These are phyloP conservation scores for Leptodactylus fuscus DNA, from an alignment of 2,113 vertebrate species.

Conservation along the genomic window DNA sequence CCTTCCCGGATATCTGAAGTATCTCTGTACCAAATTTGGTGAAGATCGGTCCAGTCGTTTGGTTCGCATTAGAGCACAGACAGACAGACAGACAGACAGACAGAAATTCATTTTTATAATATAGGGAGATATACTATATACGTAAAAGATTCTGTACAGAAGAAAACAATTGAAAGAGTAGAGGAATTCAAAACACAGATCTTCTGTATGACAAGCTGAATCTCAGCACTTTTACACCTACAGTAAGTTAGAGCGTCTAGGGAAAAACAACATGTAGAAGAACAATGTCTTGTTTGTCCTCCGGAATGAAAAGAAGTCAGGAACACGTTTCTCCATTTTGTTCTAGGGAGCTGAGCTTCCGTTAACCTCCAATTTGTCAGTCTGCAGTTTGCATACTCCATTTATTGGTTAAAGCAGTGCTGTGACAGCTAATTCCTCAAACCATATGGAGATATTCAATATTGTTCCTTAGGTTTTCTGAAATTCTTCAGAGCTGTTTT, in stretches of 20 bases:
- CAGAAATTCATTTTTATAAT: too few relatives aligned
- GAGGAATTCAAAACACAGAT: not conserved
- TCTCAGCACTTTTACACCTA: constrained; percentile 46
- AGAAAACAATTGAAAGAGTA: constrained; percentile 2
- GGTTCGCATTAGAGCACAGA: too few relatives aligned
- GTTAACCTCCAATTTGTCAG: constrained; percentile 56
- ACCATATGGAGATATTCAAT: constrained; percentile 60
- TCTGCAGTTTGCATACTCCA: constrained; percentile 55
- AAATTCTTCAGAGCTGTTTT: constrained; percentile 53
- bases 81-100: too few relatives aligned
- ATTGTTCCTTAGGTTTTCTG: constrained; percentile 50
- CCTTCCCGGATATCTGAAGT: too few relatives aligned
- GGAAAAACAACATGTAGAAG: constrained; percentile 17
- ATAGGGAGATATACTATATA: too few relatives aligned
- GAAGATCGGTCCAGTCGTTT: too few relatives aligned
- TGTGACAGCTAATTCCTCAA: constrained; percentile 58
- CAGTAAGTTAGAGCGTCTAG: constrained; percentile 16
- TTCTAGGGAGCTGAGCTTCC: constrained; percentile 49
- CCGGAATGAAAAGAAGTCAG: constrained; percentile 39
- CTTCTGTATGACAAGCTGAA: constrained; percentile 47
- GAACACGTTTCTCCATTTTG: constrained; percentile 41
- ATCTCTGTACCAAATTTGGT: too few relatives aligned
- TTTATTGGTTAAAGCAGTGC: constrained; percentile 54
- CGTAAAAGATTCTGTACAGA: not conserved
- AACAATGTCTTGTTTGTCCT: constrained; percentile 53